Evolutionary conservation across 1,140 invertebrate species (phyloP), one percentile per base, ranked within the genome.

Genomic region (Eupeodes corollae): DNA sequence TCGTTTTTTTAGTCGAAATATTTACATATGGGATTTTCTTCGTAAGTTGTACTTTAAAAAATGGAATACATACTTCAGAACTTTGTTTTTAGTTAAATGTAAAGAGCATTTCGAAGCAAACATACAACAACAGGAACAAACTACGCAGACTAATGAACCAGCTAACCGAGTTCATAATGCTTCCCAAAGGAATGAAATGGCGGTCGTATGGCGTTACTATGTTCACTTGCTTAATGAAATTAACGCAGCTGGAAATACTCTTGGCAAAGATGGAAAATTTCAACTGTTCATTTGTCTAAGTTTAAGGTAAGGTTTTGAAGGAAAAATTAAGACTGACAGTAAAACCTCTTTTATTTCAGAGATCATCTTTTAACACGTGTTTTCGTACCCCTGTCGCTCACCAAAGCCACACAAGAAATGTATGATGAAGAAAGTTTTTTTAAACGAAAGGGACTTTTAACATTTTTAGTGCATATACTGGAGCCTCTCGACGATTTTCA

Each of bases 221-320:
- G 84, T 82, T 57, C 82, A 86, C 59, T 73, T 88, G 1, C 78
- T 87, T 57, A 81, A 86, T 62, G 84, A 92, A 71, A 91, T 97
- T 40, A 84, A 86, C 64, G 78, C 79, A 31, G 83, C 83, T 1
- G 88, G 86, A 44, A 82, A 86, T 48, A 81, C 86, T 12, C 73
- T 98, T 11, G 96, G 96, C 39, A 98, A 98, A 69, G 95, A 99
- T 75, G 94, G 93, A 26, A 95, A 96, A 73, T 98, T 98, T 67
- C 94, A 98, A 65, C 76, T 97, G 8, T 95, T 98, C 61, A 83
- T 98, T 46, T 96, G 93, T 67, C 76, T 98, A 9, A 84, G 86
- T 61, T 77, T 67, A 21, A 70, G 73, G 73, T 74, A 50, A 51
- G 34, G 44, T 21, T 42, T 35, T 35, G 16, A 26, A 35, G 48